Percentiles rank a stretch among this genome's conserved stretches.
Conservation (phyloP, 1,140 invertebrate genomes). For the Dinoponera quadriceps region DNA sequence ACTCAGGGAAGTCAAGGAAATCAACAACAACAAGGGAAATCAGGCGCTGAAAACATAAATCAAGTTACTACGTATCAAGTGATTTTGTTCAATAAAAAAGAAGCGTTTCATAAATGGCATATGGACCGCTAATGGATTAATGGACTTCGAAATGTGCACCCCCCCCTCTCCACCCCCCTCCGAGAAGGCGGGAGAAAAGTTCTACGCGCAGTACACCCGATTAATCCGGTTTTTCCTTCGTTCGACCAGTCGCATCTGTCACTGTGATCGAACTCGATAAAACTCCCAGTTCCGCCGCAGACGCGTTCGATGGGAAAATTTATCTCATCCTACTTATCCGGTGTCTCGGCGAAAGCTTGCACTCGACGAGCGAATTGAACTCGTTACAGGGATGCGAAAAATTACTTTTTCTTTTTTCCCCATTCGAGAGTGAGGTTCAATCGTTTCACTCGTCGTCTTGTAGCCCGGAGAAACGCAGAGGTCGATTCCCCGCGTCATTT, state of each 20-base stretch:
- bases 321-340: neutral
- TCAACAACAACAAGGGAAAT: too few species aligned
- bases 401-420: neutral
- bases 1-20: too few species aligned
- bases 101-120: too few species aligned
- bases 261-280: neutral
- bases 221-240: neutral
- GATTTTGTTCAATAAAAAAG: too few species aligned
- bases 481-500: neutral
- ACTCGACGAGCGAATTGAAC: neutral
- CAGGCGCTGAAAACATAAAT: too few species aligned
- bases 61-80: too few species aligned
- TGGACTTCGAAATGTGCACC: neutral
- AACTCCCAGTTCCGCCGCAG: neutral
- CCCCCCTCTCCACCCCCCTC: too few species aligned
- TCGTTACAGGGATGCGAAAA: neutral
- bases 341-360: neutral
- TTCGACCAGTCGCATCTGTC: neutral
- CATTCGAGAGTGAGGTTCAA: neutral
- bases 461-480: neutral
- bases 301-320: neutral
- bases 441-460: constrained; percentile 17
- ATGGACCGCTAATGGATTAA: too few species aligned
- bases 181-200: neutral
- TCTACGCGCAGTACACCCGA: neutral